These are phyloP conservation scores for Phrynocephalus vlangalii DNA, from an alignment of 2,797 vertebrate genomes.

Conservation along the genomic window DNA sequence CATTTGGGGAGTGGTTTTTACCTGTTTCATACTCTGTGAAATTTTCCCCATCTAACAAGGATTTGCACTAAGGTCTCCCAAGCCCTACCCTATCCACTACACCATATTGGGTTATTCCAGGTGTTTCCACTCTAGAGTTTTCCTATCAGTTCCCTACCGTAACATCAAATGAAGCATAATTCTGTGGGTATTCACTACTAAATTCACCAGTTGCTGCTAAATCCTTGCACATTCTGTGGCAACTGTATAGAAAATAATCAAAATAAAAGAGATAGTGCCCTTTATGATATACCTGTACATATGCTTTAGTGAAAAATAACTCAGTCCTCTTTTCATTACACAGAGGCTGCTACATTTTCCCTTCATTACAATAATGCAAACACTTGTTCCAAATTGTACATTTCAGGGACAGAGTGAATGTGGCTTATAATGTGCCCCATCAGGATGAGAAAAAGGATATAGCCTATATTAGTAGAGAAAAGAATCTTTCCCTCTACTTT, in stretches of 20 bases:
- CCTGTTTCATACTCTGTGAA: too few species aligned
- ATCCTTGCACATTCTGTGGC: constrained; percentile 18
- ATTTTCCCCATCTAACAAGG: too few species aligned
- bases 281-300: neutral
- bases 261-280: neutral
- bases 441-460: neutral
- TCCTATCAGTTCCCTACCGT: too few species aligned
- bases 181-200: too few species aligned
- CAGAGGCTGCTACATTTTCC: constrained; percentile 8
- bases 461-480: neutral
- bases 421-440: neutral
- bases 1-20: too few species aligned
- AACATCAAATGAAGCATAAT: too few species aligned
- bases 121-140: too few species aligned
- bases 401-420: neutral
- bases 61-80: too few species aligned
- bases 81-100: too few species aligned
- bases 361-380: constrained; percentile 3
- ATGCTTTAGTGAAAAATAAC: constrained; percentile 17
- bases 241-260: neutral
- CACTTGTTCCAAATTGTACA: neutral
- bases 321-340: neutral
- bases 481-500: neutral
- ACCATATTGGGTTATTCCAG: too few species aligned
- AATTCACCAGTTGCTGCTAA: constrained; percentile 7